phyloP scores from a whole-genome alignment of 2,797 vertebrate species.

The Mus minutoides region DNA sequence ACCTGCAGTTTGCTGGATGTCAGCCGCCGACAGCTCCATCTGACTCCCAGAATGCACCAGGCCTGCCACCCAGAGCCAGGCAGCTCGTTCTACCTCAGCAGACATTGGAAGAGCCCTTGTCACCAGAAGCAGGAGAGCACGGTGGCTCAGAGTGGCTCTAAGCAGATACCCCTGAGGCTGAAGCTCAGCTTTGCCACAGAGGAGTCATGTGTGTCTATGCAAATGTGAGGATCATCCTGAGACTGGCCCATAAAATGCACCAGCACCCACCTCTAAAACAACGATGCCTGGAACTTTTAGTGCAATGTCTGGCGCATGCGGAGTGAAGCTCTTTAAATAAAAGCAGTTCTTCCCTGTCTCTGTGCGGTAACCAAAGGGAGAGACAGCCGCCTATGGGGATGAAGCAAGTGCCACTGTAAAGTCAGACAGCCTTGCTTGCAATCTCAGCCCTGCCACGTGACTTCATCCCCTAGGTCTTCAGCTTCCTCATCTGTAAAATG shows the following conservation, averaged over 20 bases:
- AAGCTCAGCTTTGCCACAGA: background rate
- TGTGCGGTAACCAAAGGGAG: background rate
- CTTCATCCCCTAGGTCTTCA: background rate
- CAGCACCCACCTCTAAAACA: background rate
- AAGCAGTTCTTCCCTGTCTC: background rate
- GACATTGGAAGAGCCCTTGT: constrained; percentile 2
- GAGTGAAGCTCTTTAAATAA: background rate
- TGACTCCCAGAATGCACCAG: constrained; percentile 70
- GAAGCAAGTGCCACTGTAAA: background rate
- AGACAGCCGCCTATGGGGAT: background rate
- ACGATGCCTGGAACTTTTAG: background rate
- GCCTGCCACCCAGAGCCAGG: background rate
- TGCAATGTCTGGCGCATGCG: background rate
- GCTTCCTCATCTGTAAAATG: constrained; percentile 60
- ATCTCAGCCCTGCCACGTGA: background rate
- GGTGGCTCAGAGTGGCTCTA: background rate
- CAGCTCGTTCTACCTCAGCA: background rate
- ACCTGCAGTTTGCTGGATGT: background rate
- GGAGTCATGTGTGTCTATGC: background rate
- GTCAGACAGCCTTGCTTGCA: background rate
- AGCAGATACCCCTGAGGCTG: background rate
- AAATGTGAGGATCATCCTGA: background rate
- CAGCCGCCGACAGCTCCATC: background rate
- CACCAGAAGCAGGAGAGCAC: background rate
- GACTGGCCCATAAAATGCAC: background rate